Evolutionary conservation across 2,888 invertebrate species (phyloP), one percentile per base, ranked within the genome.

Genomic region (Rambutsinella grinnellia): DNA sequence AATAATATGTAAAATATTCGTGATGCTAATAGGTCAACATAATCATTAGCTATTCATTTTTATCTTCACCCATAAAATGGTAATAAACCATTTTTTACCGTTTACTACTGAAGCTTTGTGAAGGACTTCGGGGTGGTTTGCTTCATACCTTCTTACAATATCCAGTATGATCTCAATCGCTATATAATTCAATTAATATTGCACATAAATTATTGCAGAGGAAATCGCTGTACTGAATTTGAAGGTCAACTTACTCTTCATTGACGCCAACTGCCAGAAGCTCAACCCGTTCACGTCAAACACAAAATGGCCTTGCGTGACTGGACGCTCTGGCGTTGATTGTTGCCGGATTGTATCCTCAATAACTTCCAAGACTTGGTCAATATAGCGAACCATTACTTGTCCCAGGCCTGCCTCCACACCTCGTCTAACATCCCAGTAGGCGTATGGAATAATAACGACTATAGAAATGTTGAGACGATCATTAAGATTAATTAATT

Each of bases 201-300:
- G n/a, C n/a, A n/a, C n/a, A n/a, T n/a, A n/a, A n/a, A n/a, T n/a
- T n/a, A n/a, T n/a, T n/a, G n/a, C n/a, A n/a, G n/a, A n/a, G n/a
- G n/a, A n/a, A n/a, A n/a, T n/a, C n/a, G n/a, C n/a, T n/a, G n/a
- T n/a, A n/a, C n/a, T n/a, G n/a, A n/a, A n/a, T n/a, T n/a, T n/a
- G n/a, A n/a, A n/a, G n/a, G n/a, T n/a, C n/a, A n/a, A n/a, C 49
- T 21, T 65, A 81, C 81, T 81, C 51, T 75, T 69, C 26, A 75
- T 69, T 17, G 81, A 81, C 0, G 78, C 65, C 24, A 81, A 24
- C 24, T 81, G 81, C 56, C 81, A 72, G 26, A 78, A 76, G 56
- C 72, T 77, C n/a, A 79, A 56, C 36, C 62, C 54, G 17, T 81
- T 72, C 63, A 79, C 69, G 47, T 81, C 81, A 61, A 79, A 67